These are phyloP conservation scores for Oasisia sp. DNA, from an alignment of 2,888 invertebrate species.

Conservation along the genomic window DNA sequence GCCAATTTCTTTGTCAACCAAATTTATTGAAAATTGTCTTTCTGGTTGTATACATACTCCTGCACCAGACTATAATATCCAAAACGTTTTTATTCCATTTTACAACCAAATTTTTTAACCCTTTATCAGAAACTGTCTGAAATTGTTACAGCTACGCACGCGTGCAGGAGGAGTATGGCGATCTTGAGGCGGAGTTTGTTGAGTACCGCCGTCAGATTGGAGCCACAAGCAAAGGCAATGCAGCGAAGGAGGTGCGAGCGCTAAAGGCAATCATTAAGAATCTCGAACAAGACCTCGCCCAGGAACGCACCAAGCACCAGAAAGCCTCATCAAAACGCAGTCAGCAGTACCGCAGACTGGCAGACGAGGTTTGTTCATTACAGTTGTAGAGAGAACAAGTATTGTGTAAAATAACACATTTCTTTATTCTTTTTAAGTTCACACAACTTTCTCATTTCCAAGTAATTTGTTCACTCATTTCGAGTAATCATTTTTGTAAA, in stretches of 20 bases:
- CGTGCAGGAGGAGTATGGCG: constrained; percentile 57
- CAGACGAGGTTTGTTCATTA: constrained; percentile 55
- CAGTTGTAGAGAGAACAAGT: neutral
- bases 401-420: neutral
- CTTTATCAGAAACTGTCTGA: neutral
- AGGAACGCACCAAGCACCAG: constrained; percentile 60
- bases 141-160: constrained; percentile 44
- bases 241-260: constrained; percentile 57
- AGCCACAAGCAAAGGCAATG: constrained; percentile 49
- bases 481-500: too few species aligned
- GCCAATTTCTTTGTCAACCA: too few species aligned
- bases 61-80: too few species aligned
- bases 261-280: constrained; percentile 59
- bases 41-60: too few species aligned
- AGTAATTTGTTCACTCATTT: neutral
- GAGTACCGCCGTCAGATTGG: constrained; percentile 55
- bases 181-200: constrained; percentile 56
- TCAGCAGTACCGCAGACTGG: constrained; percentile 57
- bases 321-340: constrained; percentile 53
- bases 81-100: too few species aligned
- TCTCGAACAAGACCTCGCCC: constrained; percentile 61
- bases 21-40: too few species aligned
- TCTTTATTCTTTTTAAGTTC: neutral
- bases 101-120: too few species aligned
- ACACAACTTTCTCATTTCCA: neutral